These are phyloP conservation scores for Dromaius novaehollandiae DNA, from an alignment of 2,113 vertebrate genomes.

Conservation along the genomic window DNA sequence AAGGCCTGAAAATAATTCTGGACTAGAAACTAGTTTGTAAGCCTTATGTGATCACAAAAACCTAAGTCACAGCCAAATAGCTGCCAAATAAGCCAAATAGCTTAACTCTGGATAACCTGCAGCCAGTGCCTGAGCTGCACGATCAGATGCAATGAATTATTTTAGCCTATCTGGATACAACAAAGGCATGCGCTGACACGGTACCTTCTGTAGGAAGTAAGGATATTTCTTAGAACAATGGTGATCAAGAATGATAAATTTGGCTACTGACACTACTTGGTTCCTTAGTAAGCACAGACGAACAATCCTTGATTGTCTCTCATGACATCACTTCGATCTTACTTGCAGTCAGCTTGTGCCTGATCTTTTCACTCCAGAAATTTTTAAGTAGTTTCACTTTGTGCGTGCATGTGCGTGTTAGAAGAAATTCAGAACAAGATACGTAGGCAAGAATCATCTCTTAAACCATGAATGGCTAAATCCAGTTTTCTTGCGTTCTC, in stretches of 20 bases:
- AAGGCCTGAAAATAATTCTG: background rate
- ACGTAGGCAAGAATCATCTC: background rate
- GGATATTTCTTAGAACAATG: background rate
- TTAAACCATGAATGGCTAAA: background rate
- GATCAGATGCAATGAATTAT: background rate
- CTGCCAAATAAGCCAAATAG: background rate
- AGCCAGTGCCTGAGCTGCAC: background rate
- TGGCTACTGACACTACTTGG: background rate
- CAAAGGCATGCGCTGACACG: rapidly evolving
- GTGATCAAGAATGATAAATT: background rate
- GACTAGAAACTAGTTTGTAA: background rate
- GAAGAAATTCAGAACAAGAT: background rate
- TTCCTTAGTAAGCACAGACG: no score
- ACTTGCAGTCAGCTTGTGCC: background rate
- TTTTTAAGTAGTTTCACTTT: background rate
- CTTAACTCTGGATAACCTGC: background rate
- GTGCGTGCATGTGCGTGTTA: background rate
- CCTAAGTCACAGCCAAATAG: background rate
- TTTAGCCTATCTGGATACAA: background rate
- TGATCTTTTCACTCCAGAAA: background rate
- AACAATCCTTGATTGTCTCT: no score
- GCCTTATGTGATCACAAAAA: background rate
- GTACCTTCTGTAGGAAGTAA: background rate
- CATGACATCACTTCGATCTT: no score
- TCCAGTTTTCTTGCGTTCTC: background rate